Evolutionary conservation across 1,140 invertebrate genomes (phyloP).

Genomic region (Orchestia grillus): DNA sequence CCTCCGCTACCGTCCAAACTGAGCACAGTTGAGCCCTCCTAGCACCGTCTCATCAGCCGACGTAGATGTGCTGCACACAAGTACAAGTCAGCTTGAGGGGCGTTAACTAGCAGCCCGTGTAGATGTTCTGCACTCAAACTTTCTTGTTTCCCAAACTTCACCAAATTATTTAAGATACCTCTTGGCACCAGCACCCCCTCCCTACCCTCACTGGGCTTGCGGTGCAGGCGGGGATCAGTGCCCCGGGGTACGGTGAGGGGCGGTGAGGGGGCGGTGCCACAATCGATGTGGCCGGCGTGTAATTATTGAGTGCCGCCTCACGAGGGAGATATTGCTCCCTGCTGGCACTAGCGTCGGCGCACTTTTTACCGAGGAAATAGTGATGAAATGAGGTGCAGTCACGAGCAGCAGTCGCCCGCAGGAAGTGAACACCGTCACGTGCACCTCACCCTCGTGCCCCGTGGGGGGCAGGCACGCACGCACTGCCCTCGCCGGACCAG

Average conservation of each 20-base stretch:
- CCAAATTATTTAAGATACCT: no score
- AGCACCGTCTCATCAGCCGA: neutral
- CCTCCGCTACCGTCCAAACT: no score
- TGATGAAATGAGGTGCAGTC: neutral
- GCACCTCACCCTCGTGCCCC: no score
- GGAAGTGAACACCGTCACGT: no score
- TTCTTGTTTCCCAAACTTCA: neutral
- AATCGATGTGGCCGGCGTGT: neutral
- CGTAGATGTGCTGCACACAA: neutral
- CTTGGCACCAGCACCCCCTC: no score
- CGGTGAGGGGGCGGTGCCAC: neutral
- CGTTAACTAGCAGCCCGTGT: neutral
- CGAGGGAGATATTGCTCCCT: neutral
- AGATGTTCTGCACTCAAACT: neutral
- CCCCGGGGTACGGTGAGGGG: neutral
- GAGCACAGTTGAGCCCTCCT: no score
- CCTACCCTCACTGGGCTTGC: no score
- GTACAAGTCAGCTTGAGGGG: neutral
- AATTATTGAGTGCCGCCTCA: neutral
- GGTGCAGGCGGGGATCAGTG: neutral
- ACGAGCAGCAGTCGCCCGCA: no score
- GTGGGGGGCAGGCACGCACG: no score
- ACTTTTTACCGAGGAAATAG: neutral
- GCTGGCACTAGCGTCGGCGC: neutral
- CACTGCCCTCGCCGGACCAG: no score